Evolutionary conservation across 2,888 invertebrate species (phyloP).

Genomic region (Steinernema carpocapsae): DNA sequence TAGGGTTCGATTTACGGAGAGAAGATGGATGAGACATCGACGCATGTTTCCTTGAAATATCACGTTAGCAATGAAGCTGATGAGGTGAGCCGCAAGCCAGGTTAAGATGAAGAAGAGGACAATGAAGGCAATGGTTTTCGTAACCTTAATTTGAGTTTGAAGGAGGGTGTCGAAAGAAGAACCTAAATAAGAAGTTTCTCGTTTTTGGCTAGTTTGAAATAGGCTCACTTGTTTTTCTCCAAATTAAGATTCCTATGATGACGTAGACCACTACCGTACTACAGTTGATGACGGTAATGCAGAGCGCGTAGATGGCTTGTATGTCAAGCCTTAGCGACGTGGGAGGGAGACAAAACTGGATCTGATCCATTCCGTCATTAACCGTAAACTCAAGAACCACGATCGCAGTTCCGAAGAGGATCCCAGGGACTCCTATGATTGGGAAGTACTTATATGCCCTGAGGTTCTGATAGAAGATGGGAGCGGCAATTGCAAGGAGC

Average conservation of each 20-base stretch:
- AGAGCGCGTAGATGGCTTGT: background rate
- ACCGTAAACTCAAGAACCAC: background rate
- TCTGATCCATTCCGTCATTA: background rate
- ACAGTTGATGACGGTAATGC: conserved; percentile 19
- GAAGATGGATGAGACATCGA: background rate
- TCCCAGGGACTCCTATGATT: background rate
- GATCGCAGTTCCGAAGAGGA: background rate
- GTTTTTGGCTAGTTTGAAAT: background rate
- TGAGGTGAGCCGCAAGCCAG: background rate
- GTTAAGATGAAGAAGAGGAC: conserved; percentile 4
- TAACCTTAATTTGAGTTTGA: background rate
- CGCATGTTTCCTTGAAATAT: background rate
- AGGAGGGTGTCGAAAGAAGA: background rate
- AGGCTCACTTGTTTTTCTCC: background rate
- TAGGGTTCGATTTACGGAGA: background rate
- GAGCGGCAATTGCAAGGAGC: background rate
- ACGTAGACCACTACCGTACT: background rate
- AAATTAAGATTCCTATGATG: background rate
- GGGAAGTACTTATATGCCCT: background rate
- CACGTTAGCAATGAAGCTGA: conserved; percentile 13
- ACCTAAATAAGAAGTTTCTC: background rate
- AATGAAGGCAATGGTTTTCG: conserved; percentile 1
- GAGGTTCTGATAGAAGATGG: background rate
- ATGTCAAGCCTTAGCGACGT: background rate
- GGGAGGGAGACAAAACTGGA: conserved; percentile 12